Conservation (phyloP, 2,888 invertebrate genomes). For the Plutella xylostella region DNA sequence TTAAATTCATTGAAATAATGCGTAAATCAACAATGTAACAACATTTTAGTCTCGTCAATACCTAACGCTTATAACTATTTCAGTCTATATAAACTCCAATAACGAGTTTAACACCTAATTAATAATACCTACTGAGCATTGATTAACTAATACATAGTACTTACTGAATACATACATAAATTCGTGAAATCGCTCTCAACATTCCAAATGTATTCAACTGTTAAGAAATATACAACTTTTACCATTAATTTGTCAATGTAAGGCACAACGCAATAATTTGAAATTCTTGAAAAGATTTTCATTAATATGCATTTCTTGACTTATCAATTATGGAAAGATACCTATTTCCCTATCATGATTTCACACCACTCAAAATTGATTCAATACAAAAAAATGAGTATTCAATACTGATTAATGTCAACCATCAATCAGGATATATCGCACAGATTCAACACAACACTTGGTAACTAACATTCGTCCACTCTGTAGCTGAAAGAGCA, state of each 20-base stretch:
- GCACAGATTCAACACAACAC: slow-evolving; percentile 23
- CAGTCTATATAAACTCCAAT: slow-evolving; percentile 59
- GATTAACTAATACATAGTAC: slow-evolving; percentile 23
- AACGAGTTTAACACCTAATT: slow-evolving; percentile 40
- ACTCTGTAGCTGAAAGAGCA: slow-evolving; percentile 30
- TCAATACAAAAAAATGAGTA: slow-evolving; percentile 2
- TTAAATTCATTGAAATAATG: slow-evolving; percentile 13
- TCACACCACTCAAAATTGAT: too few relatives aligned
- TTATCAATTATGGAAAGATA: too few relatives aligned
- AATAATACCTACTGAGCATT: slow-evolving; percentile 41
- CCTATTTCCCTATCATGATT: too few relatives aligned
- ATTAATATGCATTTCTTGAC: too few relatives aligned
- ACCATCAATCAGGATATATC: not conserved
- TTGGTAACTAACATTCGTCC: slow-evolving; percentile 21
- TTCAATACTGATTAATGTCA: not conserved
- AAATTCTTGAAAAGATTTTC: too few relatives aligned
- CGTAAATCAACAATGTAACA: slow-evolving; percentile 17
- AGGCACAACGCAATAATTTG: too few relatives aligned
- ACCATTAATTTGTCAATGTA: too few relatives aligned
- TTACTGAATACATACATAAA: not conserved
- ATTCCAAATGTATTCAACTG: not conserved
- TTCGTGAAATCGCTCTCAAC: too few relatives aligned
- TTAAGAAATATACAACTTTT: not conserved
- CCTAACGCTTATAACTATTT: slow-evolving; percentile 59
- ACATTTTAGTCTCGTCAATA: slow-evolving; percentile 43